Percentiles rank a stretch among this genome's conserved stretches.
Conservation (phyloP, 2,888 invertebrate species). For the Lasiommata megera region DNA sequence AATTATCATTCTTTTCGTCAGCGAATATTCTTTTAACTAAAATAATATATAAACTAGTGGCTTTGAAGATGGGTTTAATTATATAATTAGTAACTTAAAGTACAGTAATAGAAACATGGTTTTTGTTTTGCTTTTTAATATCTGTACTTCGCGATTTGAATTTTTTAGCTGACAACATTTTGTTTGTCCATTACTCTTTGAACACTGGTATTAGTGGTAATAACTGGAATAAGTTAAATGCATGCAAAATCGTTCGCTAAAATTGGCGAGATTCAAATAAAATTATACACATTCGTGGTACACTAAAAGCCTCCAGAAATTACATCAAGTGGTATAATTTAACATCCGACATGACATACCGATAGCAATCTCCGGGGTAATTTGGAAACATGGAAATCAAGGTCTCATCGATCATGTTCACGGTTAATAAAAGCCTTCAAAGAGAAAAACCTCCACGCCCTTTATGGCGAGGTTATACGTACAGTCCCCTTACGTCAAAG, state of each 20-base stretch:
- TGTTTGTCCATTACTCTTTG: too few species aligned
- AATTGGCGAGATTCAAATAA: background rate
- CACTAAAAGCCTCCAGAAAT: background rate
- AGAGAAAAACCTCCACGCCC: background rate
- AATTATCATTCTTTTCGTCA: too few species aligned
- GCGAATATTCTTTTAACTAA: too few species aligned
- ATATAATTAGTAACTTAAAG: too few species aligned
- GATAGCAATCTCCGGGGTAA: slow-evolving; percentile 26
- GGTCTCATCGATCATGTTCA: slow-evolving; percentile 35
- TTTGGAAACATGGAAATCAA: slow-evolving; percentile 35
- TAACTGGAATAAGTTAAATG: too few species aligned
- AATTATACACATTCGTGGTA: background rate
- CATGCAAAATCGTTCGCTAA: background rate
- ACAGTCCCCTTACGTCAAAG: background rate
- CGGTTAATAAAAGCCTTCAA: slow-evolving; percentile 29
- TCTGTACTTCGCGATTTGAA: too few species aligned
- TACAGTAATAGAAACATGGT: too few species aligned
- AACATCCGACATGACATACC: slow-evolving; percentile 12
- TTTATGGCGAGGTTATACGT: background rate
- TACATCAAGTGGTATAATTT: slow-evolving; percentile 12
- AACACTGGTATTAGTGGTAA: too few species aligned
- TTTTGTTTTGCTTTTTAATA: too few species aligned
- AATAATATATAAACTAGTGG: too few species aligned
- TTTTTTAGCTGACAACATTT: too few species aligned
- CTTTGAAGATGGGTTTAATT: too few species aligned